Base-by-base conservation (phyloP, 30 jellyfish, hydroid and myxozoan species). In the Catostylus mosaicus region DNA sequence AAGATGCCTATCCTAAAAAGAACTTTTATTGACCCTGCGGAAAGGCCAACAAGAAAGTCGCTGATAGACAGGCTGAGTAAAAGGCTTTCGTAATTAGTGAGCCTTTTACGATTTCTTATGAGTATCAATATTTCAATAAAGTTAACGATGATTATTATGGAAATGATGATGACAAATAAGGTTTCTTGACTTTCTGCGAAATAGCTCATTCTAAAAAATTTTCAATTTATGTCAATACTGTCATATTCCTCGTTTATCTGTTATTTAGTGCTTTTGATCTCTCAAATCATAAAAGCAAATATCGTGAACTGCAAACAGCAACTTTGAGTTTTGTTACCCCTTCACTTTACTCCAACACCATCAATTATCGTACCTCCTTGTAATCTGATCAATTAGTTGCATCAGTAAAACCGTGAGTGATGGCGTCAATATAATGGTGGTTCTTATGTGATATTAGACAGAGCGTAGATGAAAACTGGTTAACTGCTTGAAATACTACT, bases 61-160 rank as follows among this genome's bases (percentile, higher is more conserved):
- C 56, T 40, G 19, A 68, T n/a, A 23, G 80, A 35, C 11, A 68
- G 64, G 43, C 80, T 68, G 3, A 68, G 80, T 22, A 68, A 3
- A 6, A 68, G 37, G 32, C 64, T 26, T 24, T 68, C 80, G 20
- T 34, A 68, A 11, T 45, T 35, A 9, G 80, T 68, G 30, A 68
- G 34, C 38, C 18, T 27, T 35, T 68, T 32, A 10, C 34, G 36
- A 23, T 48, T 19, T 68, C 61, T 68, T 20, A 48, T 26, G 34
- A 68, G 59, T 30, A 68, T 36, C 2, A 0, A 18, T 0, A 68
- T 68, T 40, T 68, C 80, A 30, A 68, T 40, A 9, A 36, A 3
- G 54, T 68, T 68, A 31, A 36, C 64, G 45, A 68, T 14, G 18
- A 68, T 38, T 12, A 36, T 24, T 59, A 37, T 27, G 11, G 24